Evolutionary conservation across 1,140 invertebrate genomes (phyloP), one percentile per base, ranked within the genome.

Genomic region (Cherax destructor): DNA sequence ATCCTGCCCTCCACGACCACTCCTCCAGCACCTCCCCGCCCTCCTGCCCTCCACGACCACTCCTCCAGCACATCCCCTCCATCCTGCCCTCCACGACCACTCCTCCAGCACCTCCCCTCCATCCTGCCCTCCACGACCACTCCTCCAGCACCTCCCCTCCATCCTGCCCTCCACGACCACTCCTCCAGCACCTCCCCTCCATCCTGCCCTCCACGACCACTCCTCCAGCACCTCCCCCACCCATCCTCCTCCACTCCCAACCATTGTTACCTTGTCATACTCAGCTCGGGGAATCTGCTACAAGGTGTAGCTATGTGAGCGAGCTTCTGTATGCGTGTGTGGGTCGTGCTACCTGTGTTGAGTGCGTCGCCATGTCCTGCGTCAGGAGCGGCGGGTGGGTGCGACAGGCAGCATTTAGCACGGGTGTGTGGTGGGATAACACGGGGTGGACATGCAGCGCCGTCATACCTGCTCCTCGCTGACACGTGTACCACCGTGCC

Each of bases 391-490:
- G 21, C 65, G 16, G n/a, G n/a, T n/a, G 80, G 83, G 18, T 61
- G 85, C 85, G 85, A 79, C 85, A 87, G 52, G 74, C 50, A 56
- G 85, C 85, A 87, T 76, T 87, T 87, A 78, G 61, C 76, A 61
- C 74, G n/a, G 61, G 13, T 30, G 49, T 83, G 87, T 81, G 18
- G 79, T 30, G 49, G 79, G 61, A 74, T 72, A 69, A 83, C 79
- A 89, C 74, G 47, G n/a, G 11, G 79, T 18, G 47, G 65, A 83
- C 78, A 89, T 56, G 69, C 47, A 30, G 41, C 50, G 0, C 87
- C 79, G 79, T 83, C 87, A 89, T 89, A 89, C 87, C 79, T 83
- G 11, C 87, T 83, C 78, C 79, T 74, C 18, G 41, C 13, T 18
- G 80, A 89, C 87, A 89, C 61, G 59, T 89, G 79, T 89, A 83